Percentiles rank a stretch among this genome's conserved stretches.
These are phyloP conservation scores for Creontiades dilutus DNA, from an alignment of 2,888 invertebrate genomes.

Conservation along the genomic window DNA sequence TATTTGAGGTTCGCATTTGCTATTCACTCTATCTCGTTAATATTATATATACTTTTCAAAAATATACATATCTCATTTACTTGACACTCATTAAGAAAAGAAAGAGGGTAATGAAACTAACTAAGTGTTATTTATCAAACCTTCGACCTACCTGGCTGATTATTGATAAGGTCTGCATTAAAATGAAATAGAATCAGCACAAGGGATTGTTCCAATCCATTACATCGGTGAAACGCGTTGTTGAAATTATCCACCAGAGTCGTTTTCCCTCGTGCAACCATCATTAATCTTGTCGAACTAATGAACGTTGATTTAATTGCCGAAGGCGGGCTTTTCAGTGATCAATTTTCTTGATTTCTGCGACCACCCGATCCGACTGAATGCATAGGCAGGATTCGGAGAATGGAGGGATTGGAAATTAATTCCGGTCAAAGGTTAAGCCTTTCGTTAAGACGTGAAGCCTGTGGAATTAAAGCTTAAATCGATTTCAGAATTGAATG, in stretches of 20 bases:
- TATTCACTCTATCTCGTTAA: too few species aligned
- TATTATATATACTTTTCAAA: too few species aligned
- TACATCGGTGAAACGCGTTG: not conserved
- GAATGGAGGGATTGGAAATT: not conserved
- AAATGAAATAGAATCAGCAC: not conserved
- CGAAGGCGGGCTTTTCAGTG: not conserved
- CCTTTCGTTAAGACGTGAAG: not conserved
- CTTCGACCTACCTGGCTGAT: too few species aligned
- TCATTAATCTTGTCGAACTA: conserved; percentile 25
- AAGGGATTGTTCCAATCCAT: not conserved
- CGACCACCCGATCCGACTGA: conserved; percentile 1
- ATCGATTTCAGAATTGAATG: too few species aligned
- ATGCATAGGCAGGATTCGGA: not conserved
- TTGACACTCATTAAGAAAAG: too few species aligned
- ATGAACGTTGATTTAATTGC: conserved; percentile 19
- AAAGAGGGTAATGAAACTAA: too few species aligned
- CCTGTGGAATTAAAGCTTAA: too few species aligned
- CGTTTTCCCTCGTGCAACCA: not conserved
- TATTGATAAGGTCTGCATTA: too few species aligned
- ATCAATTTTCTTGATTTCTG: conserved; percentile 19
- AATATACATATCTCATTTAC: too few species aligned
- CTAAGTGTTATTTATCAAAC: too few species aligned
- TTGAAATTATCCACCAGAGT: not conserved
- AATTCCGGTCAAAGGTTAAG: conserved; percentile 18
- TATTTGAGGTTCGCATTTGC: too few species aligned